Conservation (phyloP, 2,113 vertebrate genomes). For the Sinocyclocheilus grahami region DNA sequence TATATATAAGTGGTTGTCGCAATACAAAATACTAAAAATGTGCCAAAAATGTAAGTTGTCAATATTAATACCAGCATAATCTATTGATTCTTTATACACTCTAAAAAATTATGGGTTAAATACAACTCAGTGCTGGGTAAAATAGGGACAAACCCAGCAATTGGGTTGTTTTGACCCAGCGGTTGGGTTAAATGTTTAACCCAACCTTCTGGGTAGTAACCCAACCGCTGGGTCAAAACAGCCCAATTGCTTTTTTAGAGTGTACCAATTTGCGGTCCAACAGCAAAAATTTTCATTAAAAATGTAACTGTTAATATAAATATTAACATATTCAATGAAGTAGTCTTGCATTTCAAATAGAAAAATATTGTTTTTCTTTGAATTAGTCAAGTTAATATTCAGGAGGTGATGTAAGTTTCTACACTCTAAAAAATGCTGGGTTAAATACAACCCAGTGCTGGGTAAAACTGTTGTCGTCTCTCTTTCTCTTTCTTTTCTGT, state of each 20-base stretch:
- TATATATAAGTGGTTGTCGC: background rate
- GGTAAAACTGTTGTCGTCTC: background rate
- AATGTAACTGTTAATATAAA: background rate
- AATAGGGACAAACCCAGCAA: no score
- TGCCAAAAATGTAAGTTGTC: background rate
- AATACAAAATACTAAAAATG: background rate
- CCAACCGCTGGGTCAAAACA: no score
- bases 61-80: background rate
- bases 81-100: background rate
- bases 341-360: background rate
- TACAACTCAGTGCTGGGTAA: no score
- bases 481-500: constrained; percentile 12
- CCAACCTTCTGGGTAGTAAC: no score
- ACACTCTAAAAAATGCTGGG: no score
- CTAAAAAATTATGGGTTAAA: no score
- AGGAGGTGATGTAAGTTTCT: background rate
- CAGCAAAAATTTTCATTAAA: background rate
- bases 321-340: background rate
- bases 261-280: background rate
- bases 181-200: no score
- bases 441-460: no score
- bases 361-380: no score
- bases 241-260: no score
- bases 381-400: background rate
- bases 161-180: no score